Conservation (phyloP, 2,113 vertebrate species). For the Tonatia bakeri region DNA sequence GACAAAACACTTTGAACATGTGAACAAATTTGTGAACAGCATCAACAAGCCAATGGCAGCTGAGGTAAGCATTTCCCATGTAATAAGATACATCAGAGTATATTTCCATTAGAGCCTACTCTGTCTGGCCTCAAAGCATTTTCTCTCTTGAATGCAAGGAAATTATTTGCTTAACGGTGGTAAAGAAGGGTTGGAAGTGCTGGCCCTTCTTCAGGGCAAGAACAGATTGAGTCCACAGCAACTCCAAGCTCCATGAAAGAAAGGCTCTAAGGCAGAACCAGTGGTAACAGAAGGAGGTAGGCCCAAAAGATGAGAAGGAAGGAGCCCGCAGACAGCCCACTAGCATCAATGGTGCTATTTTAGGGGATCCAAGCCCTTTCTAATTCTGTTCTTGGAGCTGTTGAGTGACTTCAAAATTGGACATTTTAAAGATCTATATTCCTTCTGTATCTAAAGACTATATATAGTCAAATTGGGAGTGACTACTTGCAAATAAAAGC, state of each 20-base stretch:
- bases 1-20: constrained; percentile 97
- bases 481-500: constrained; percentile 19
- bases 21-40: constrained; percentile 98
- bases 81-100: constrained; percentile 40
- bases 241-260: neutral
- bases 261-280: neutral
- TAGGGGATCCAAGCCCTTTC: neutral
- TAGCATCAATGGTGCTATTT: neutral
- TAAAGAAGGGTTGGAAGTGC: neutral
- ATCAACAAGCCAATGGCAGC: constrained; percentile 93
- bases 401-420: neutral
- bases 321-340: neutral
- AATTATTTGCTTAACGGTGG: neutral
- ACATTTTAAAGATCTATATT: neutral
- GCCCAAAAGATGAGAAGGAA: neutral
- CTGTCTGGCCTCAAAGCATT: neutral
- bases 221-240: neutral
- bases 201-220: neutral
- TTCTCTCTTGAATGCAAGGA: neutral
- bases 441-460: neutral
- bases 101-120: neutral
- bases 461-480: neutral
- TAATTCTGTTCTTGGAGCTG: neutral
- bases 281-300: neutral
- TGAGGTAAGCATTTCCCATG: constrained; percentile 85